A percentile compares a stretch with the other conserved stretches of the same genome.
Evolutionary conservation across 2,797 vertebrate genomes (phyloP).

Genomic region (Xerus rutilus): DNA sequence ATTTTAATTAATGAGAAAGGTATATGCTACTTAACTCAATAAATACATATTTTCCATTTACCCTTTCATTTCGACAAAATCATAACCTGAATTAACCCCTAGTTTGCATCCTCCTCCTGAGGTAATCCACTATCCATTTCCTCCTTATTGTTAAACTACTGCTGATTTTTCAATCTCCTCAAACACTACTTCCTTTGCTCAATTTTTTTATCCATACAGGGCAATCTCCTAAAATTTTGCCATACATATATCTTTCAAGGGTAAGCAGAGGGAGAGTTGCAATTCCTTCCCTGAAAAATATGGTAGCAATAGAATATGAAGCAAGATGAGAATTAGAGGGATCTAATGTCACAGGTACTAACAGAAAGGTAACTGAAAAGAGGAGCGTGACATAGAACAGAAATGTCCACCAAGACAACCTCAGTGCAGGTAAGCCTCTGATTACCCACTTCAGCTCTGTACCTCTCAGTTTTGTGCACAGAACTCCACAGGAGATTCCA

Average conservation of each 20-base stretch:
- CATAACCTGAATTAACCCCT: background rate
- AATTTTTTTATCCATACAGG: background rate
- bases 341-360: background rate
- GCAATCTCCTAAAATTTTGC: background rate
- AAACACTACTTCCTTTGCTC: background rate
- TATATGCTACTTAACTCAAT: background rate
- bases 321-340: background rate
- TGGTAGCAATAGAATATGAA: background rate
- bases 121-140: background rate
- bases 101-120: background rate
- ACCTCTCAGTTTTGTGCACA: background rate
- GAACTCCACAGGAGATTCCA: background rate
- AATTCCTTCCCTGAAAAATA: no score
- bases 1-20: slow-evolving; percentile 40
- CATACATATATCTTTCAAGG: background rate
- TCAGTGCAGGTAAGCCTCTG: fast-evolving
- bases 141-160: background rate
- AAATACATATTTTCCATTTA: background rate
- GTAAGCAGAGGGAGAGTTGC: background rate
- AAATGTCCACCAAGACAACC: background rate
- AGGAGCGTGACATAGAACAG: background rate
- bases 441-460: background rate
- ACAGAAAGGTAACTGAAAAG: background rate
- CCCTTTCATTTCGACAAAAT: background rate
- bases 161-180: background rate